Conservation (phyloP, 2,888 invertebrate genomes). For the Synergus umbraculus region DNA sequence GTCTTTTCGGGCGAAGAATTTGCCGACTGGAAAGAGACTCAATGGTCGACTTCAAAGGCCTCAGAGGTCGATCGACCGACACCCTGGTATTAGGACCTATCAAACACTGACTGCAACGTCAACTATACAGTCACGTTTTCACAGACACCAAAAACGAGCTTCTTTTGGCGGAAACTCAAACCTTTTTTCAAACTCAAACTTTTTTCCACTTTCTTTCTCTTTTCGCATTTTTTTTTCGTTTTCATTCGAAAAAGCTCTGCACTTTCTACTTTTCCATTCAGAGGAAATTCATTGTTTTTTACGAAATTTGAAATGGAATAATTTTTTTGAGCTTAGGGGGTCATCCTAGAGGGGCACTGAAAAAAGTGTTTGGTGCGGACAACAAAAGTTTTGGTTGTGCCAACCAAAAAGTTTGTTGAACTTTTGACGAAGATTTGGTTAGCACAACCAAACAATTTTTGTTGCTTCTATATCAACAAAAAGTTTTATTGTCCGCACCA, state of each 20-base stretch:
- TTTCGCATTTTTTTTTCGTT: slow-evolving; percentile 10
- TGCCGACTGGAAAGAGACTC: slow-evolving; percentile 50
- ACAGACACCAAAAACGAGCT: not conserved
- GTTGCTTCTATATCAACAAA: no score
- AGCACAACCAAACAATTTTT: no score
- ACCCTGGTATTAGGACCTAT: slow-evolving; percentile 64
- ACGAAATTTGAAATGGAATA: no score
- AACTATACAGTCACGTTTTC: slow-evolving; percentile 43
- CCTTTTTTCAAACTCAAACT: not conserved
- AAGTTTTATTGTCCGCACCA: no score
- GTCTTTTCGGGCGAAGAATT: slow-evolving; percentile 50
- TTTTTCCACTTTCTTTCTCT: not conserved
- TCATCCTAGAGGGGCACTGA: no score
- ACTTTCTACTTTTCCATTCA: no score
- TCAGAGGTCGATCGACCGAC: slow-evolving; percentile 64
- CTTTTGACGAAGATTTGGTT: no score
- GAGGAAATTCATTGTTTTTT: no score
- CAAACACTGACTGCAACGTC: slow-evolving; percentile 58
- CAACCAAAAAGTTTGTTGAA: no score
- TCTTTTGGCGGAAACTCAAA: not conserved
- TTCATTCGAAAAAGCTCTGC: not conserved
- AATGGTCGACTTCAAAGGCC: slow-evolving; percentile 63
- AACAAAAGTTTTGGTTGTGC: no score
- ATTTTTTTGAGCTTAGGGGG: no score
- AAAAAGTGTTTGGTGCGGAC: no score